Percentiles rank a stretch among this genome's conserved stretches.
phyloP scores from a whole-genome alignment of 2,797 vertebrate genomes.

The Tragopan temminckii region DNA sequence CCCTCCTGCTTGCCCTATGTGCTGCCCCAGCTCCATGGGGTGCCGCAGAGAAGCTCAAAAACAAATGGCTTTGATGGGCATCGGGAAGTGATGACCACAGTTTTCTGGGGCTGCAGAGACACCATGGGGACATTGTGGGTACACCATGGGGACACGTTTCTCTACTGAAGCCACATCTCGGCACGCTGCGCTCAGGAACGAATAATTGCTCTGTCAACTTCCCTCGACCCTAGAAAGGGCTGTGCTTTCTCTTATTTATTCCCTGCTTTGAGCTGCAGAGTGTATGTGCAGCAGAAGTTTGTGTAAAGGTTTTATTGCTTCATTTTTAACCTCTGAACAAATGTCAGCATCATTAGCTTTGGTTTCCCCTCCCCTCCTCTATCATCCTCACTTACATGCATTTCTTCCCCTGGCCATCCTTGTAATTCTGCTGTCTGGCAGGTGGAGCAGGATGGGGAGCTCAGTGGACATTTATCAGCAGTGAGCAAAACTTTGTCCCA shows the following conservation, averaged over 20 bases:
- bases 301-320: slow-evolving; percentile 46
- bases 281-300: slow-evolving; percentile 10
- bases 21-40: neutral
- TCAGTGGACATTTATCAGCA: neutral
- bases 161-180: neutral
- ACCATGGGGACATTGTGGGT: neutral
- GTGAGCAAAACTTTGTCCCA: neutral
- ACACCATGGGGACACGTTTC: neutral
- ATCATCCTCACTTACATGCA: neutral
- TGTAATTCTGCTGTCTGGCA: neutral
- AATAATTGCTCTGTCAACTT: slow-evolving; percentile 39
- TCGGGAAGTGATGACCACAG: rapidly evolving
- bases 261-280: rapidly evolving
- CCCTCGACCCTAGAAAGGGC: neutral
- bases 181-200: neutral
- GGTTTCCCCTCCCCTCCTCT: neutral
- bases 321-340: slow-evolving; percentile 60
- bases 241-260: neutral
- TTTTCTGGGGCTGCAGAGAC: rapidly evolving
- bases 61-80: neutral
- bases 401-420: neutral
- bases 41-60: neutral
- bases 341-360: neutral
- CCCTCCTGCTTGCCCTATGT: neutral
- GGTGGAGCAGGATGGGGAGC: neutral